These are phyloP conservation scores for Petromus typicus DNA, from an alignment of 2,113 vertebrate species.

Conservation along the genomic window DNA sequence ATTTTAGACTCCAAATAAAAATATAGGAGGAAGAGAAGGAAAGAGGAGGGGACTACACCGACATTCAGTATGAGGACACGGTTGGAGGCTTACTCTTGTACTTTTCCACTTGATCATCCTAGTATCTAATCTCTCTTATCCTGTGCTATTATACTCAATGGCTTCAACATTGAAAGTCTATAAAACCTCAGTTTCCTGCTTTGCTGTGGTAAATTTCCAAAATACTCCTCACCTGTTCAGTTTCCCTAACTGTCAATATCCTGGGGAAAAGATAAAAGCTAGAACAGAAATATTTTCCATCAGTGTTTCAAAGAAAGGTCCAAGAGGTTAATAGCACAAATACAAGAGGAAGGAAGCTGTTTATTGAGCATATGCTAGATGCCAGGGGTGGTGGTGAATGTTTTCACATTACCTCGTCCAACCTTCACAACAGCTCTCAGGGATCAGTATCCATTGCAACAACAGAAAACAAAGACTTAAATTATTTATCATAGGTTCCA, in stretches of 20 bases:
- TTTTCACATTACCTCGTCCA: constrained; percentile 55
- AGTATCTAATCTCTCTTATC: not conserved
- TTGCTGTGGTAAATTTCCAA: constrained; percentile 51
- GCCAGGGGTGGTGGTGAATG: constrained; percentile 4
- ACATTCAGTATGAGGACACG: not conserved
- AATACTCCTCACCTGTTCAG: constrained; percentile 51
- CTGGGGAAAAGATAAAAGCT: constrained; percentile 66
- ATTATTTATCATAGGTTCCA: constrained; percentile 56
- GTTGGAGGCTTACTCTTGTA: not conserved
- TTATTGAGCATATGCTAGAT: constrained; percentile 40
- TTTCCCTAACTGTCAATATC: constrained; percentile 62
- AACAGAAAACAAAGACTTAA: constrained; percentile 60
- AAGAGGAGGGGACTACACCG: not conserved
- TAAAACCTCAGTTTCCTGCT: constrained; percentile 62
- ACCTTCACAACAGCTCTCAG: constrained; percentile 30
- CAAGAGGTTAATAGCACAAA: constrained; percentile 48
- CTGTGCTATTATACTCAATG: not conserved
- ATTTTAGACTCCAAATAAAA: not conserved
- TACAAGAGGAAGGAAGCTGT: constrained; percentile 70
- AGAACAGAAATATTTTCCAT: constrained; percentile 69
- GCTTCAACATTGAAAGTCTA: constrained; percentile 42
- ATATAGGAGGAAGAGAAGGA: not conserved
- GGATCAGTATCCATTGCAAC: constrained; percentile 15
- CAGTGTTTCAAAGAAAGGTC: constrained; percentile 58
- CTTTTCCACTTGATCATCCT: constrained; percentile 25